A percentile compares a stretch with the other conserved stretches of the same genome.
These are phyloP conservation scores for Poecile montanus DNA, from an alignment of 2,797 vertebrate species.

Conservation along the genomic window DNA sequence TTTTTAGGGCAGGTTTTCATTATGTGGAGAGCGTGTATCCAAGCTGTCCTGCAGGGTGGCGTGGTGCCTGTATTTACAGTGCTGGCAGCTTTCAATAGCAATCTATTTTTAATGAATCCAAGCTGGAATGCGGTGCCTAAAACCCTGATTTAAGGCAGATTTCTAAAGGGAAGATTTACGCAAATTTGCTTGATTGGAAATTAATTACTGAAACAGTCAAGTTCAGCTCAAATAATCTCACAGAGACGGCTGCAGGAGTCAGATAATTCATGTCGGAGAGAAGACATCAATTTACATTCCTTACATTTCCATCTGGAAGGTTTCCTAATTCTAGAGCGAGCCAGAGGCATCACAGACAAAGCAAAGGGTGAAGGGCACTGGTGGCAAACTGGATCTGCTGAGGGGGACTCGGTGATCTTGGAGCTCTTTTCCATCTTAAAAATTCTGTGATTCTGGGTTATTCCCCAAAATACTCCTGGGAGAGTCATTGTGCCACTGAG, in stretches of 20 bases:
- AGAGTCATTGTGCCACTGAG: not conserved
- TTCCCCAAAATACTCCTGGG: not conserved
- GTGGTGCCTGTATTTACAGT: constrained; percentile 57
- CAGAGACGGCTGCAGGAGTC: constrained; percentile 37
- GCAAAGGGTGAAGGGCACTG: not conserved
- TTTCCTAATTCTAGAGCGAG: not conserved
- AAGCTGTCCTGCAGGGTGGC: constrained; percentile 51
- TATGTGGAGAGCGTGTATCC: constrained; percentile 12
- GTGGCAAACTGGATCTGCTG: not conserved
- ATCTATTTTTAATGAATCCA: constrained; percentile 67
- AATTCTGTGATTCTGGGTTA: not conserved
- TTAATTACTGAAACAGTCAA: constrained; percentile 67
- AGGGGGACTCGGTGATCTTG: not conserved
- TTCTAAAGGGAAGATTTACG: constrained; percentile 59
- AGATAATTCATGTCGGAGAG: not conserved
- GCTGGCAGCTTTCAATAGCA: constrained; percentile 51
- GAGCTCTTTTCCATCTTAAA: not conserved
- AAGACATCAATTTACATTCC: constrained; percentile 21
- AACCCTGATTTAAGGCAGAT: constrained; percentile 63
- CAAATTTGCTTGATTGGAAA: constrained; percentile 61
- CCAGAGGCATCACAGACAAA: not conserved
- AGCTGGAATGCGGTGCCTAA: constrained; percentile 36
- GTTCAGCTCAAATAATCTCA: constrained; percentile 40
- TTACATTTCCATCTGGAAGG: constrained; percentile 23
- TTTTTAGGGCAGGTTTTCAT: constrained; percentile 29